Conservation (phyloP, 2,888 invertebrate genomes). For the Acleris holmiana region DNA sequence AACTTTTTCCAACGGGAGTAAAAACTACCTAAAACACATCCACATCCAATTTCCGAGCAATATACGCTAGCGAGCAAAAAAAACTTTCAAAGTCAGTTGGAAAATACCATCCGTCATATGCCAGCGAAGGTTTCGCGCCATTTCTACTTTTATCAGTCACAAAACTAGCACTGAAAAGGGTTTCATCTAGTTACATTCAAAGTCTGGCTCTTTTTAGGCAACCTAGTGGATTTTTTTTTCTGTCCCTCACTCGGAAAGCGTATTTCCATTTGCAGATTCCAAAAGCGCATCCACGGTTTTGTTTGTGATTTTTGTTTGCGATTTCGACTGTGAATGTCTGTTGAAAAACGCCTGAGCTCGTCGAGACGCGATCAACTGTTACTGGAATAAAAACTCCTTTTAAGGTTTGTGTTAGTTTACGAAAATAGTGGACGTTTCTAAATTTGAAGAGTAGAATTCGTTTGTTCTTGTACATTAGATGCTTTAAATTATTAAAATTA, state of each 20-base stretch:
- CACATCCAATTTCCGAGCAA: no score
- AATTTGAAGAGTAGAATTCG: no score
- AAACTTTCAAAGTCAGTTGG: neutral
- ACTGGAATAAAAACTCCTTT: neutral
- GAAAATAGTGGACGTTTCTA: no score
- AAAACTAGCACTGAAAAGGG: slow-evolving; percentile 12
- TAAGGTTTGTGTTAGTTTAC: neutral
- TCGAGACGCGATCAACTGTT: neutral
- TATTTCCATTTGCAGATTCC: slow-evolving; percentile 47
- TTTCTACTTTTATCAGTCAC: slow-evolving; percentile 14
- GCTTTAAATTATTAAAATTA: no score
- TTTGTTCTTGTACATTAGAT: no score
- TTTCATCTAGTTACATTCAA: slow-evolving; percentile 25
- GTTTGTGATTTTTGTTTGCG: slow-evolving; percentile 37
- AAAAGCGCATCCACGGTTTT: slow-evolving; percentile 49
- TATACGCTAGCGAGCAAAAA: no score
- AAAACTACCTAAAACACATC: no score
- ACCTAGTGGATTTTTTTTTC: slow-evolving; percentile 8
- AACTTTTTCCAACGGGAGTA: no score
- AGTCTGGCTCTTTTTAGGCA: slow-evolving; percentile 18
- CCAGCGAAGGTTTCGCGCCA: neutral
- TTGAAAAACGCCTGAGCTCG: neutral
- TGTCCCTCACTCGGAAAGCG: slow-evolving; percentile 18
- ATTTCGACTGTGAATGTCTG: neutral
- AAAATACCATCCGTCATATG: slow-evolving; percentile 17